These are phyloP conservation scores for Ammospiza maritima DNA, from an alignment of 2,797 vertebrate genomes.

Conservation along the genomic window DNA sequence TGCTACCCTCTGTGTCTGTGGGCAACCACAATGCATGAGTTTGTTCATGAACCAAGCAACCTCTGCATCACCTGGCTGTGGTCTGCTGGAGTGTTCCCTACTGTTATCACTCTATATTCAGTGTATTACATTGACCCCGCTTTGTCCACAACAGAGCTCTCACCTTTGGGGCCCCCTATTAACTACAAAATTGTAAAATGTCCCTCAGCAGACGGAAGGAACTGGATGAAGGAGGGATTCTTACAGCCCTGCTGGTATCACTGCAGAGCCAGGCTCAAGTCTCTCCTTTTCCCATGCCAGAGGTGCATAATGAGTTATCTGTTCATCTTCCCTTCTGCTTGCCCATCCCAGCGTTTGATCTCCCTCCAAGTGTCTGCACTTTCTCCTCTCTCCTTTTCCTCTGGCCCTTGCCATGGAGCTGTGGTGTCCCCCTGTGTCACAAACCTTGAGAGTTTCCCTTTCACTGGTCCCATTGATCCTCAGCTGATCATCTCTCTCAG, in stretches of 20 bases:
- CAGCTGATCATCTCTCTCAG: background rate
- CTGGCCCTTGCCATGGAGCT: background rate
- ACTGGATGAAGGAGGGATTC: background rate
- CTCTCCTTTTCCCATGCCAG: background rate
- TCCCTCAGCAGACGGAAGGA: background rate
- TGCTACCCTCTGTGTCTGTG: background rate
- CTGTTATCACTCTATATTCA: background rate
- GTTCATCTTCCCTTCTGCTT: background rate
- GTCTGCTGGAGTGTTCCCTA: background rate
- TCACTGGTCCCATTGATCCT: background rate
- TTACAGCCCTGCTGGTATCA: background rate
- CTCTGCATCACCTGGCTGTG: background rate
- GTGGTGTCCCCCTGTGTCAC: accelerated
- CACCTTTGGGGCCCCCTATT: background rate
- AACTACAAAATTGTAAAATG: background rate
- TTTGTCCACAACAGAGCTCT: background rate
- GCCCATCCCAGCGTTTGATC: background rate
- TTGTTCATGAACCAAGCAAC: background rate
- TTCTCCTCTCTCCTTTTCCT: background rate
- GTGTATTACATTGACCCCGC: background rate
- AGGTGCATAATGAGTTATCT: background rate
- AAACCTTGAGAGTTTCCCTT: background rate
- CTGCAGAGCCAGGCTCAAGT: background rate
- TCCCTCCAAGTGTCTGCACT: background rate
- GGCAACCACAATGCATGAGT: background rate